These are phyloP conservation scores for Drosophila oshimai DNA, from an alignment of 1,140 invertebrate genomes.

Conservation along the genomic window DNA sequence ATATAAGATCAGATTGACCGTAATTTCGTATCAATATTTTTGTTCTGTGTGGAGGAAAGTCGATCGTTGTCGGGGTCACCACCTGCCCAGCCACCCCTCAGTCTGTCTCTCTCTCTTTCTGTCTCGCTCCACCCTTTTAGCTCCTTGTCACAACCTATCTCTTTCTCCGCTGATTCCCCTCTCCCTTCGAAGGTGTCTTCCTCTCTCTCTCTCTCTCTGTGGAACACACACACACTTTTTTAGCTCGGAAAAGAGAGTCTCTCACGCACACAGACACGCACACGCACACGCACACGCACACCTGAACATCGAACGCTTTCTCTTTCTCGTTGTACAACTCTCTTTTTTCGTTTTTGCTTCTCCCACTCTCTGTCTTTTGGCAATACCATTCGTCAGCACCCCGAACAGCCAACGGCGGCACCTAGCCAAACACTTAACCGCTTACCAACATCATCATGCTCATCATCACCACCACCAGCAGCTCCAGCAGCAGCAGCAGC, in stretches of 20 bases:
- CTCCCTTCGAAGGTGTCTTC: not conserved
- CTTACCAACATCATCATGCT: conserved; percentile 65
- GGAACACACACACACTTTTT: not conserved
- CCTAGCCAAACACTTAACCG: conserved; percentile 78
- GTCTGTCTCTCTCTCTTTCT: not conserved
- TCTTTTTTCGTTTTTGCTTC: conserved; percentile 72
- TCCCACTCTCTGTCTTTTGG: conserved; percentile 61
- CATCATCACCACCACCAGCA: conserved; percentile 53
- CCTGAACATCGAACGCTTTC: conserved; percentile 64
- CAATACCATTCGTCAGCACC: conserved; percentile 70
- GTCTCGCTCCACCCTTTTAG: not conserved
- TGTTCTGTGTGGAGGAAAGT: conserved; percentile 13
- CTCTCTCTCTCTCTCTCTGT: conserved; percentile 5
- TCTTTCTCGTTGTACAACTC: conserved; percentile 79
- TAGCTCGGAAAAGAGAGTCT: conserved; percentile 38
- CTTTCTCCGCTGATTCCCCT: not conserved
- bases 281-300: conserved; percentile 10
- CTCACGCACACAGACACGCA: conserved; percentile 12
- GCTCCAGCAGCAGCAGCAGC: conserved; percentile 24
- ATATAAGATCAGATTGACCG: conserved; percentile 8
- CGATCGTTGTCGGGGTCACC: conserved; percentile 43
- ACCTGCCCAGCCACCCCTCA: conserved; percentile 6
- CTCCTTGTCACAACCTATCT: not conserved
- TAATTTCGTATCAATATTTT: not conserved
- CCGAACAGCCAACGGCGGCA: conserved; percentile 82